phyloP scores from a whole-genome alignment of 2,113 vertebrate species.

The Sorex fumeus region DNA sequence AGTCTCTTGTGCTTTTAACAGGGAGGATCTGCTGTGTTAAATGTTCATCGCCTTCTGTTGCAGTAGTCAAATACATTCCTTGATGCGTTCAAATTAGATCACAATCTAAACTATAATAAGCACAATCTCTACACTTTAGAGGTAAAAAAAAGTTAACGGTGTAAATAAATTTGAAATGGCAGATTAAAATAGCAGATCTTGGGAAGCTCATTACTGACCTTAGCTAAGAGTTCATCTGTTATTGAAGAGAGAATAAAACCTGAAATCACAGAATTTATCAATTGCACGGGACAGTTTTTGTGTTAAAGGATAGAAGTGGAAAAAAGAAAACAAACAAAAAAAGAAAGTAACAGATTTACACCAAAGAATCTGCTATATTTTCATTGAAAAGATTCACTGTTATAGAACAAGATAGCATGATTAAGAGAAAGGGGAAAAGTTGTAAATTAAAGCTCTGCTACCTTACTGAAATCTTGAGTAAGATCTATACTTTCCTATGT shows the following conservation, averaged over 20 bases:
- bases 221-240: background rate
- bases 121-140: constrained; percentile 20
- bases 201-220: constrained; percentile 41
- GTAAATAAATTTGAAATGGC: constrained; percentile 62
- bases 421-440: background rate
- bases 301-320: background rate
- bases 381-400: background rate
- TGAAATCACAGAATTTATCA: constrained; percentile 19
- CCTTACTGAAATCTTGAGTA: background rate
- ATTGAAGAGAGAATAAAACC: constrained; percentile 19
- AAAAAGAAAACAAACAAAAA: background rate
- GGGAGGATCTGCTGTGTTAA: constrained; percentile 60
- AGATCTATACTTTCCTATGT: background rate
- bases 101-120: constrained; percentile 55
- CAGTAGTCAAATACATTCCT: constrained; percentile 57
- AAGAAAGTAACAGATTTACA: background rate
- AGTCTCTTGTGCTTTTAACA: background rate
- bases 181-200: constrained; percentile 59
- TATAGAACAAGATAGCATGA: background rate
- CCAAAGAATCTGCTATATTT: background rate
- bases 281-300: background rate
- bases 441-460: background rate
- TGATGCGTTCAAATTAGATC: constrained; percentile 60
- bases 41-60: constrained; percentile 61
- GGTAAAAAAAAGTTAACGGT: constrained; percentile 63